Evolutionary conservation across 2,888 invertebrate species (phyloP), one percentile per base, ranked within the genome.

Genomic region (Scaptomyza flava): DNA sequence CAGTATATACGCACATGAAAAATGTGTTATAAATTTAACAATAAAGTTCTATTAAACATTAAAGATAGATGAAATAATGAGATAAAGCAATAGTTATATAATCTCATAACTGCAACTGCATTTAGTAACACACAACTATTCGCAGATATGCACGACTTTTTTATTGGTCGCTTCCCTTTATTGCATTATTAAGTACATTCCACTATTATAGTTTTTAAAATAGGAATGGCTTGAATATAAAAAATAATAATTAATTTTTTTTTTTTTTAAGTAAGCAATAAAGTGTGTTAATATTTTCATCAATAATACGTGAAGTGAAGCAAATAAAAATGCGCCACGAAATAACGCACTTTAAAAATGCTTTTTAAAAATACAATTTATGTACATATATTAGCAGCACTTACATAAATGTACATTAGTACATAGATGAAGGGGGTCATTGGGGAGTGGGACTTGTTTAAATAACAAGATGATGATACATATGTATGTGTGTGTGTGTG

Each of bases 251-350:
- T 6, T 12, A 17, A 31, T 6, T 7, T 11, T 1, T 31, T 11
- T 11, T 1, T 31, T 11, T 11, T 9, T 33, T n/a, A 41, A 46
- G 6, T 14, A 34, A 9, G 9, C 6, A 23, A 30, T 31, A 5
- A 11, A 33, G 14, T 57, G 46, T 17, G 46, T n/a, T 34, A 47
- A 12, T 20, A 17, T 30, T n/a, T n/a, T 14, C 11, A 3, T 11
- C 3, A 31, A 2, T 23, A 27, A 11, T 41, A 61, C 61, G 61
- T 61, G 61, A 47, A n/a, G n/a, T n/a, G n/a, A n/a, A n/a, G n/a
- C n/a, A 33, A 48, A 8, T 20, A 20, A 14, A 12, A 12, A 23
- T 14, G 14, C 8, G 20, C 2, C 14, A 14, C 14, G 6, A 23
- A 46, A 54, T 47, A n/a, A 47, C 4, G 27, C 27, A 27, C 27